A percentile compares a stretch with the other conserved stretches of the same genome.
phyloP scores from a whole-genome alignment of 2,113 vertebrate species.

The Lasiurus borealis region DNA sequence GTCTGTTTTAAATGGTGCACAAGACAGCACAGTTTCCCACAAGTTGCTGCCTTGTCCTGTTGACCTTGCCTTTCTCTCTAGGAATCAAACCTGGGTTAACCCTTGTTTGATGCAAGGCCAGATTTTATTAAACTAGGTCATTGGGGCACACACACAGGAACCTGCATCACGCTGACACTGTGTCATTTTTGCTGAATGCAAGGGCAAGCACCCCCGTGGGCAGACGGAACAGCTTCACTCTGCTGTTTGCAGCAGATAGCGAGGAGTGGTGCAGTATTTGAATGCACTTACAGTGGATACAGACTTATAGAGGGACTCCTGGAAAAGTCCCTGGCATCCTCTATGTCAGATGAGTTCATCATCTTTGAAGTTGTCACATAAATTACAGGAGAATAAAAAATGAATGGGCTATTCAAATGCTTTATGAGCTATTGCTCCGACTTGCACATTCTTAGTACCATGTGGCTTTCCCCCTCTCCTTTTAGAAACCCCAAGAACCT shows the following conservation, averaged over 20 bases:
- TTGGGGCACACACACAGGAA: not conserved
- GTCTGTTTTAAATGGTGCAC: not conserved
- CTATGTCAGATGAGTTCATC: slow-evolving; percentile 76
- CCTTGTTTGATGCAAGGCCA: slow-evolving; percentile 4
- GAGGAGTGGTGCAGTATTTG: slow-evolving; percentile 41
- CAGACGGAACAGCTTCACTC: slow-evolving; percentile 1
- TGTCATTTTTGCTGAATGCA: slow-evolving; percentile 60
- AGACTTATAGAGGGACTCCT: slow-evolving; percentile 73
- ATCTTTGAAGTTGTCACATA: slow-evolving; percentile 71
- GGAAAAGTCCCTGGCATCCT: slow-evolving; percentile 50
- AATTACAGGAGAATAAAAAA: slow-evolving; percentile 68
- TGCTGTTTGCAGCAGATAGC: slow-evolving; percentile 51
- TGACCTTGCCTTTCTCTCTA: not conserved
- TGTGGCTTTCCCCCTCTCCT: not conserved
- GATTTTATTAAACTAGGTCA: slow-evolving; percentile 63
- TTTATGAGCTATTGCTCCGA: slow-evolving; percentile 16
- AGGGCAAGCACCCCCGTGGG: slow-evolving; percentile 56
- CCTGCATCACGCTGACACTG: not conserved
- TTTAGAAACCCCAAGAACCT: not conserved
- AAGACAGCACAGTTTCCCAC: not conserved
- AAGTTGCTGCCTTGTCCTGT: not conserved
- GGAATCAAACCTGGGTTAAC: slow-evolving; percentile 6
- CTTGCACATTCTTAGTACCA: slow-evolving; percentile 54
- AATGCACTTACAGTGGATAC: slow-evolving; percentile 49
- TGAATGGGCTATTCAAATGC: slow-evolving; percentile 63